Base-by-base conservation (phyloP, 2,888 invertebrate species). In the Pristionchus entomophagus region DNA sequence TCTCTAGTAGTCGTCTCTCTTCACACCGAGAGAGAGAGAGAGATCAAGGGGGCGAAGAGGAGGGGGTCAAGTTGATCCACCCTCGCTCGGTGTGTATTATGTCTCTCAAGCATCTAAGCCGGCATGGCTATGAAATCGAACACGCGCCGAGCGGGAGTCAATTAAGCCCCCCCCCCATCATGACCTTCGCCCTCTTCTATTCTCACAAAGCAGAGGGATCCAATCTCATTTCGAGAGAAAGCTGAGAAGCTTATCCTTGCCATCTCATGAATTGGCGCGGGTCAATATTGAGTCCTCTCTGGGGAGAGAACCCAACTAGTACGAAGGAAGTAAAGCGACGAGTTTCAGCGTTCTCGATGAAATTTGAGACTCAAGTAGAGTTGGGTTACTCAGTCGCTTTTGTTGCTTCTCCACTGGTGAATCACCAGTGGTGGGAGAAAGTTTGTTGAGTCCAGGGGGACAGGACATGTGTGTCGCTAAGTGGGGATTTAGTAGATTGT, bases 101-200 rank as follows among this genome's bases (percentile, higher is more conserved):
- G 41, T n/a, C 69, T 73, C 73, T 73, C 73, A 73, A 73, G 73
- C 73, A 45, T 73, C 51, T 80, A 78, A 78, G 78, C 78, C 78
- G 78, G 78, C 78, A 29, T 78, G 78, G 51, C 78, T 78, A 53
- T 80, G 78, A 80, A 80, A 80, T 80, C n/a, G 78, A 80, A 80
- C 78, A 80, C 78, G 45, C 14, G 45, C 41, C 22, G 73, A 73
- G 73, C 41, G n/a, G 73, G 78, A 80, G 51, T 80, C 78, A 80
- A 80, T 80, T 80, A 80, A 80, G 78, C 51, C 78, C 41, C 32
- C 35, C 69, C 62, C 26, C 17, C 73, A 32, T 73, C 78, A 49
- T 80, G 78, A 80, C 78, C 78, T 80, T 51, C 78, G 4, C 78
- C 4, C 26, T 32, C 78, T 77, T n/a, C 49, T 45, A n/a, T 45